Evolutionary conservation across 2,797 vertebrate species (phyloP).

Genomic region (Neopelma chrysocephalum): DNA sequence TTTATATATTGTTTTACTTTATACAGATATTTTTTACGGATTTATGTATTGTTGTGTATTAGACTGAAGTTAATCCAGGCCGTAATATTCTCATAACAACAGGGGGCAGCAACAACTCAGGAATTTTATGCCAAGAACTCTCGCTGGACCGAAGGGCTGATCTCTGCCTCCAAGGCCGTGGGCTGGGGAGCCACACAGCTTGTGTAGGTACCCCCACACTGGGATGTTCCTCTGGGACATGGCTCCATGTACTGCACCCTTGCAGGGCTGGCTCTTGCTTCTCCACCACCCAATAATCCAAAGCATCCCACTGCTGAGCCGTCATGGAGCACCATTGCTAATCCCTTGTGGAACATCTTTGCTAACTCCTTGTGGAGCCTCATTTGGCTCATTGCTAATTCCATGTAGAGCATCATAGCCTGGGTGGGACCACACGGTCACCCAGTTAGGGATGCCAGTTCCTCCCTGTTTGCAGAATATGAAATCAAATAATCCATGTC

Average conservation of each 20-base stretch:
- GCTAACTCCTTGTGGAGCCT: neutral
- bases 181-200: constrained; percentile 98
- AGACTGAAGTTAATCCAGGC: neutral
- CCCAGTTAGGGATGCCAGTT: neutral
- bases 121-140: constrained; percentile 98
- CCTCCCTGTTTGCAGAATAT: neutral
- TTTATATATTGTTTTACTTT: neutral
- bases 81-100: neutral
- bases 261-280: fast-evolving
- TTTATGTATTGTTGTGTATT: fast-evolving
- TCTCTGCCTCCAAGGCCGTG: constrained; percentile 97
- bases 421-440: fast-evolving
- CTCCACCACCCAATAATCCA: neutral
- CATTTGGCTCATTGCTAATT: neutral
- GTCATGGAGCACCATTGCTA: fast-evolving
- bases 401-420: fast-evolving
- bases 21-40: neutral
- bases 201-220: constrained; percentile 83
- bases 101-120: constrained; percentile 92
- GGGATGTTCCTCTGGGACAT: neutral
- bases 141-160: constrained; percentile 96
- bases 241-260: fast-evolving
- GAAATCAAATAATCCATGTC: no score
- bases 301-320: neutral
- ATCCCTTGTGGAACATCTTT: neutral